Base-by-base conservation (phyloP, 2,113 vertebrate species). In the Nycticebus coucang region DNA sequence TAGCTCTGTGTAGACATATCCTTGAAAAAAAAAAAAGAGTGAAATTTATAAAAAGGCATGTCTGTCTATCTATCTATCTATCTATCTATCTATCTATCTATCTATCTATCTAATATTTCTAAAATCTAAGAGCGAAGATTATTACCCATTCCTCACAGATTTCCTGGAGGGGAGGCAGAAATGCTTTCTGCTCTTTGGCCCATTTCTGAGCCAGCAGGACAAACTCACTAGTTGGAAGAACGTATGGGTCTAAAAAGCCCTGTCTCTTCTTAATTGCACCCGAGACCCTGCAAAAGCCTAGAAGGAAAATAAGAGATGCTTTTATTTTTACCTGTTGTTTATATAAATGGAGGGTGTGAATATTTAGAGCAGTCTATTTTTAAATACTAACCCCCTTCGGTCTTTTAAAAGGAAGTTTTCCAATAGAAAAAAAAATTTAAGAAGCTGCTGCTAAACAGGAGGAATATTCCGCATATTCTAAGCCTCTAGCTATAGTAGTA, bases 331-430 rank as follows among this genome's bases (percentile, higher is more conserved):
- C 53, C 17, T 64, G 8, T 66, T 91, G 57, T 86, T 96, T 6
- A 15, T 80, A 64, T 91, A 91, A 37, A 89, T 89, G 59, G 55
- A 84, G 68, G 12, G 28, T 82, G 41, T 91, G 87, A 86, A 93
- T 77, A 68, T 85, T 96, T 95, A 96, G n/a, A 89, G 24, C 59
- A 90, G 35, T 68, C 53, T 94, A 33, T 81, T 71, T 82, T 87
- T 69, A 94, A 79, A 94, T 89, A 55, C 30, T 79, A 50, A 87
- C 22, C 50, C 26, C 41, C 45, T 86, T 91, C 62, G 57, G 14
- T 83, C 80, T 93, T 97, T 96, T 78, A n/a, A 93, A 91, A 72
- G 53, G 60, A 79, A 90, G 17, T n/a, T 93, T 88, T 95, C 26
- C 77, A 87, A 66, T n/a, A 50, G 50, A 26, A 62, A 5, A 64